These are phyloP conservation scores for Pollenia griseotomentosa DNA, from an alignment of 2,888 invertebrate species.

Conservation along the genomic window DNA sequence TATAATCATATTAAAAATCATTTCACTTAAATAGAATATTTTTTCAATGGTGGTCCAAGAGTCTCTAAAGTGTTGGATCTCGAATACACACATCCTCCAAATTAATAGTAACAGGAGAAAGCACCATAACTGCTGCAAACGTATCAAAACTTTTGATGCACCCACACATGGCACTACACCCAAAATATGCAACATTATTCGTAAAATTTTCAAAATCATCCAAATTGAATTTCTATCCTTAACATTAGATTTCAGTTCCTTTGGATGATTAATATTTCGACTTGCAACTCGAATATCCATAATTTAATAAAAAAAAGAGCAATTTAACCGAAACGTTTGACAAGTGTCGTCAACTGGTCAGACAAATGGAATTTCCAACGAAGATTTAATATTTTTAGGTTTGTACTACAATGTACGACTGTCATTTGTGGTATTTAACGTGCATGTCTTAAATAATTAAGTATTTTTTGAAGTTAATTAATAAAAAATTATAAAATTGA, in stretches of 20 bases:
- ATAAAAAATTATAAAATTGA: too few species aligned
- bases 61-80: constrained; percentile 29
- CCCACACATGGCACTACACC: constrained; percentile 66
- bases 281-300: background rate
- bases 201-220: constrained; percentile 18
- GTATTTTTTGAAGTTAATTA: too few species aligned
- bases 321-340: constrained; percentile 3
- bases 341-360: background rate
- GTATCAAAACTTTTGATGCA: constrained; percentile 1
- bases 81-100: constrained; percentile 35
- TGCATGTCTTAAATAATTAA: background rate
- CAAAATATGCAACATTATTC: constrained; percentile 62
- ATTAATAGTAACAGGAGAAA: constrained; percentile 44
- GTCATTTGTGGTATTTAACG: background rate
- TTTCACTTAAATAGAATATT: constrained; percentile 68
- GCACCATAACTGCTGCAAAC: constrained; percentile 65
- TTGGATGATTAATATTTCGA: constrained; percentile 17
- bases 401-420: background rate
- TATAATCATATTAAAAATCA: constrained; percentile 64
- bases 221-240: constrained; percentile 34
- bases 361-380: background rate
- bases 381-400: background rate
- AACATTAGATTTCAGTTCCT: background rate
- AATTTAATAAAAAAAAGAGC: background rate
- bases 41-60: constrained; percentile 62